Evolutionary conservation across 1,140 invertebrate species (phyloP), one percentile per base, ranked within the genome.

Genomic region (Drosophila triauraria): DNA sequence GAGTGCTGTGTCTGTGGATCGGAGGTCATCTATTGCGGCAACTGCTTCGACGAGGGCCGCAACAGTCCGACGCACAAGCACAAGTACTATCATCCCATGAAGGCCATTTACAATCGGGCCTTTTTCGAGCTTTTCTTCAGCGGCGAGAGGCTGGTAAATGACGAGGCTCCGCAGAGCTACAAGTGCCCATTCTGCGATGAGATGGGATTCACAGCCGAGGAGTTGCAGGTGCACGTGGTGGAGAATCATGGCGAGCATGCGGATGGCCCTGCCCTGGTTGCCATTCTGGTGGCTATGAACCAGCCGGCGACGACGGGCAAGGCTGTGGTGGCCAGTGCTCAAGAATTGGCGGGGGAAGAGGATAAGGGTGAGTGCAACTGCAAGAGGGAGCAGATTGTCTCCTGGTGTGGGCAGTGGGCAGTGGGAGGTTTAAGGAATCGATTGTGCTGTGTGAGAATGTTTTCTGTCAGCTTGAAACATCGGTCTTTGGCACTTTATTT

Each of bases 61-160:
- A 72, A 76, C 13, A n/a, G 13, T 9, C n/a, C 62, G 5, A 51
- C 20, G 17, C 25, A 56, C 8, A 40, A n/a, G 12, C 81, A 85
- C 50, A 84, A 74, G n/a, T 74, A 78, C 38, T 84, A 80, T 57
- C 77, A 84, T 67, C 77, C 82, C 50, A 84, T 84, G 81, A 64
- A 72, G 50, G 82, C 72, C 15, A 62, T 78, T 2, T 80, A 72
- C 48, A 84, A 53, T 69, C 27, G 17, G 3, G 10, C 50, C 4
- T 35, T 38, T 47, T 79, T 83, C 4, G 51, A 83, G 0, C 27
- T 83, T 1, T 83, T 47, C 25, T 79, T 83, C 7, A 15, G 23
- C 43, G 80, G 80, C 38, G 80, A 82, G 42, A 40, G 51, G 20
- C 9, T 78, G 35, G 58, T 62, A 4, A 54, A 71, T 27, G 81